phyloP scores from a whole-genome alignment of 1,140 invertebrate genomes.

The Eubasilissa regina region DNA sequence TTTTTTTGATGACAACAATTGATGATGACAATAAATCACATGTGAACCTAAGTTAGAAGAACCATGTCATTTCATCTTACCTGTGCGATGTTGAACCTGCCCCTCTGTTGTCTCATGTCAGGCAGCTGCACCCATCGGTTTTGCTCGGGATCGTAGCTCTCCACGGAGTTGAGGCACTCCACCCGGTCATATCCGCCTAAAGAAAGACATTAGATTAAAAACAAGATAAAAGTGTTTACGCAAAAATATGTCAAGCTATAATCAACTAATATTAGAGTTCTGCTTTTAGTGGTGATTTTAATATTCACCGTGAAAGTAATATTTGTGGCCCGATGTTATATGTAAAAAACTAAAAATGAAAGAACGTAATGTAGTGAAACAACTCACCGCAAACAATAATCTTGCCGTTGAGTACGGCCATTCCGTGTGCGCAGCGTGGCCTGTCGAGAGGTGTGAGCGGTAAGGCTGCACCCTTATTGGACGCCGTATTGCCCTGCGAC shows the following conservation, averaged over 20 bases:
- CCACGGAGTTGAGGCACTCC: constrained; percentile 84
- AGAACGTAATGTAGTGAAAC: too few relatives aligned
- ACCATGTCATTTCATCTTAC: constrained; percentile 16
- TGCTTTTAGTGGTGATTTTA: too few relatives aligned
- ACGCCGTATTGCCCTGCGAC: constrained; percentile 64
- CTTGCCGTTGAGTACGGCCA: constrained; percentile 78
- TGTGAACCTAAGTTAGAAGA: too few relatives aligned
- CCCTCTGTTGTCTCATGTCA: constrained; percentile 81
- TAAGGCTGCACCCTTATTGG: constrained; percentile 65
- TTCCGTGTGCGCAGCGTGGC: constrained; percentile 81
- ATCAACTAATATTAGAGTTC: not conserved
- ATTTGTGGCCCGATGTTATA: too few relatives aligned
- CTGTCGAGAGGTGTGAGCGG: constrained; percentile 49
- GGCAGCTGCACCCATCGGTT: constrained; percentile 81
- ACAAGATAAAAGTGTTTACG: not conserved
- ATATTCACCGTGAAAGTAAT: too few relatives aligned
- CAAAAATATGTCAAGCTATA: not conserved
- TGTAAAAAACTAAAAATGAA: too few relatives aligned
- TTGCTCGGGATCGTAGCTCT: constrained; percentile 79
- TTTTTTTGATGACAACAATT: too few relatives aligned
- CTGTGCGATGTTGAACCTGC: constrained; percentile 81
- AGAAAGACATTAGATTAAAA: constrained; percentile 46
- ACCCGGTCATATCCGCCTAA: constrained; percentile 89
- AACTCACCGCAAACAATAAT: constrained; percentile 83
- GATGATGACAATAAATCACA: too few relatives aligned